phyloP scores from a whole-genome alignment of 2,888 invertebrate species.

The Drosophila paucipuncta region DNA sequence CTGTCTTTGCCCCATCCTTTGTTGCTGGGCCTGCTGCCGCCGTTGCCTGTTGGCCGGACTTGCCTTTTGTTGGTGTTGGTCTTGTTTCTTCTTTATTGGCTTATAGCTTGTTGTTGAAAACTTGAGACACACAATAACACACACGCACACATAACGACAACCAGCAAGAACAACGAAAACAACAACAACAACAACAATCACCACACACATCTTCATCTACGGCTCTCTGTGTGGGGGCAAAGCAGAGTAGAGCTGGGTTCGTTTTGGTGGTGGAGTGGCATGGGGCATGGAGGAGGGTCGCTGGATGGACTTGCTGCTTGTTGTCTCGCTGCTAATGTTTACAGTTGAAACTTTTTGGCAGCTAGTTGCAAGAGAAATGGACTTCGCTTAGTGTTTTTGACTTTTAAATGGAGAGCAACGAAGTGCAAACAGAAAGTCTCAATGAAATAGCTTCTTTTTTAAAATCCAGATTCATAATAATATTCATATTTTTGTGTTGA shows the following conservation, averaged over 20 bases:
- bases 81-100: constrained; percentile 75
- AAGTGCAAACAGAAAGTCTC: background rate
- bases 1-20: constrained; percentile 21
- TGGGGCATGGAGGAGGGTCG: constrained; percentile 27
- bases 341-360: constrained; percentile 46
- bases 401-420: background rate
- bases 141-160: constrained; percentile 11
- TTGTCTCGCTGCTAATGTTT: constrained; percentile 36
- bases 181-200: constrained; percentile 29
- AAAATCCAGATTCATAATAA: background rate
- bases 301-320: constrained; percentile 44
- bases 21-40: constrained; percentile 18
- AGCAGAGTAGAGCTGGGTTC: constrained; percentile 18
- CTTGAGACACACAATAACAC: constrained; percentile 60
- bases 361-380: background rate
- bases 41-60: constrained; percentile 14
- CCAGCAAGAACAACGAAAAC: constrained; percentile 20
- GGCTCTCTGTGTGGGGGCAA: constrained; percentile 53
- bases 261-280: background rate
- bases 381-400: background rate
- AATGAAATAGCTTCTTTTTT: background rate
- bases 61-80: constrained; percentile 51
- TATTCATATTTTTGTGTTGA: background rate
- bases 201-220: constrained; percentile 62
- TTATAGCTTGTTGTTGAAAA: constrained; percentile 77